These are phyloP conservation scores for Drosophila punjabiensis DNA, from an alignment of 1,140 invertebrate genomes.

Conservation along the genomic window DNA sequence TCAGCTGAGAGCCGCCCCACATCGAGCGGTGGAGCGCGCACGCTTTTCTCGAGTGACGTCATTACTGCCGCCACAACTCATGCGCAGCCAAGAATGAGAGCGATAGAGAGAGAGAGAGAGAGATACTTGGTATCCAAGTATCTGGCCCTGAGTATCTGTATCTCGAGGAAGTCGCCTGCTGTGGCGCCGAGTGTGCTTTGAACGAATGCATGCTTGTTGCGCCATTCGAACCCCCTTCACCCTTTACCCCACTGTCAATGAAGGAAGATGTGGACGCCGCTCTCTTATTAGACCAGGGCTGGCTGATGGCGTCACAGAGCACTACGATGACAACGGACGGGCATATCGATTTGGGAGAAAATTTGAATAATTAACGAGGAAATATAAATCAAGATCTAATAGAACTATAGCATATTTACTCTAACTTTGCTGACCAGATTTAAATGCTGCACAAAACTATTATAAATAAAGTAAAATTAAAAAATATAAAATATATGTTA, in stretches of 20 bases:
- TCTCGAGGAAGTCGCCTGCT: slow-evolving; percentile 46
- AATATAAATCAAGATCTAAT: background rate
- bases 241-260: background rate
- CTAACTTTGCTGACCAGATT: background rate
- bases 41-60: slow-evolving; percentile 70
- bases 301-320: slow-evolving; percentile 24
- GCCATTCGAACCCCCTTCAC: slow-evolving; percentile 20
- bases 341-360: background rate
- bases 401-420: background rate
- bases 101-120: slow-evolving; percentile 24
- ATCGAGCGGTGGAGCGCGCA: slow-evolving; percentile 27
- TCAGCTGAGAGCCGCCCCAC: slow-evolving; percentile 59
- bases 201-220: slow-evolving; percentile 72
- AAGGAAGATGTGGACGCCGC: slow-evolving; percentile 1
- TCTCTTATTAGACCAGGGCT: slow-evolving; percentile 34
- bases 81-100: slow-evolving; percentile 61
- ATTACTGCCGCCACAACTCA: slow-evolving; percentile 58
- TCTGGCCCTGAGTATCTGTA: slow-evolving; percentile 27
- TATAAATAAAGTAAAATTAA: too few relatives aligned
- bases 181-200: slow-evolving; percentile 28
- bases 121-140: slow-evolving; percentile 15
- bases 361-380: background rate
- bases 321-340: background rate
- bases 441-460: too few relatives aligned
- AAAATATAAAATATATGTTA: too few relatives aligned